Conservation (phyloP, 2,113 vertebrate genomes). For the Oncorhynchus kisutch region DNA sequence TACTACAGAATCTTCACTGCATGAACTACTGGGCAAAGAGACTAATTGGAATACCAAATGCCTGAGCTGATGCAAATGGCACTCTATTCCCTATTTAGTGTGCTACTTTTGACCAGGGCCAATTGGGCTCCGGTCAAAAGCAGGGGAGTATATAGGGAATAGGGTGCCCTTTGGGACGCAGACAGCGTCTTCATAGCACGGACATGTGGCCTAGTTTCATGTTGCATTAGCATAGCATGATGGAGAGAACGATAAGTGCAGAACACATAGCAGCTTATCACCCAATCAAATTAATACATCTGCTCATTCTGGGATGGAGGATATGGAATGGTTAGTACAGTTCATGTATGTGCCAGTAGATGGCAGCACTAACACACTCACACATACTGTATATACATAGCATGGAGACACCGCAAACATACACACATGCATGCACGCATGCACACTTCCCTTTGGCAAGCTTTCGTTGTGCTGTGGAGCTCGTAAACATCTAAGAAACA, state of each 20-base stretch:
- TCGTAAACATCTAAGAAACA: not conserved
- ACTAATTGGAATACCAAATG: not conserved
- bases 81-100: no score
- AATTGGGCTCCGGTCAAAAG: no score
- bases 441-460: slow-evolving; percentile 17
- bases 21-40: not conserved
- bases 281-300: slow-evolving; percentile 23
- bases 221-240: not conserved
- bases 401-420: not conserved
- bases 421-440: not conserved
- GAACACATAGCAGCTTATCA: slow-evolving; percentile 5
- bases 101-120: no score
- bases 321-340: not conserved
- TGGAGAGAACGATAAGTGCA: not conserved
- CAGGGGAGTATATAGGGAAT: no score
- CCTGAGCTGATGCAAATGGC: not conserved
- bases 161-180: no score
- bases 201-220: not conserved
- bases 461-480: slow-evolving; percentile 3
- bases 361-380: slow-evolving; percentile 53
- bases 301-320: not conserved
- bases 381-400: not conserved
- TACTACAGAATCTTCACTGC: not conserved
- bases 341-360: slow-evolving; percentile 50
- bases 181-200: not conserved